Conservation (phyloP, 2,113 vertebrate species). For the Picathartes gymnocephalus region DNA sequence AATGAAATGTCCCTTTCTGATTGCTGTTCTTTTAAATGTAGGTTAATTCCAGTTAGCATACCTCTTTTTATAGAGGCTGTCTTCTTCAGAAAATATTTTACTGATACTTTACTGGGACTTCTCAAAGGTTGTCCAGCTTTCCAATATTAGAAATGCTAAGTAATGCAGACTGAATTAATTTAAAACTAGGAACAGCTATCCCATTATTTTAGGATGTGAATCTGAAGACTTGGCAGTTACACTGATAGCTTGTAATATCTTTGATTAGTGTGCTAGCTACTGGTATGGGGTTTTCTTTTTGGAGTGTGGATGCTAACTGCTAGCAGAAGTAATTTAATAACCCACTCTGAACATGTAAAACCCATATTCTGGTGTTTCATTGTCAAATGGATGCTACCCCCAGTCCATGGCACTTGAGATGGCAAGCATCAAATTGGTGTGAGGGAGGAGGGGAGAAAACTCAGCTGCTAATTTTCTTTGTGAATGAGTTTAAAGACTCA, state of each 20-base stretch:
- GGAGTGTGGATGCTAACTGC: background rate
- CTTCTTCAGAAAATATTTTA: background rate
- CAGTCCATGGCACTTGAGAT: background rate
- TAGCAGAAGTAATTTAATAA: background rate
- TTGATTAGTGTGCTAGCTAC: background rate
- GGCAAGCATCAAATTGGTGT: background rate
- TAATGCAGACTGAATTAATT: background rate
- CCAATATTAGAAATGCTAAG: conserved; percentile 1
- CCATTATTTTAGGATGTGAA: conserved; percentile 2
- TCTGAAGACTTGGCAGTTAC: background rate
- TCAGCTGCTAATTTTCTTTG: background rate
- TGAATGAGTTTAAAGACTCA: conserved; percentile 22
- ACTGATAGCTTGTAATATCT: background rate
- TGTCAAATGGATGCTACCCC: background rate
- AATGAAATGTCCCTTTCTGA: conserved; percentile 63
- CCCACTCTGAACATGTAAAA: background rate
- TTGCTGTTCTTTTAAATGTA: conserved; percentile 65
- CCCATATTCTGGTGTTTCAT: background rate
- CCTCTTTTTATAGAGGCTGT: conserved; percentile 46
- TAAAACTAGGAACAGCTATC: background rate
- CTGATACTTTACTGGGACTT: background rate
- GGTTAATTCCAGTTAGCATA: conserved; percentile 49
- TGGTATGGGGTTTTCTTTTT: background rate
- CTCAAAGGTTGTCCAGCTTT: background rate
- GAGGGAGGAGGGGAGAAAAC: background rate